These are phyloP conservation scores for Colletes latitarsis DNA, from an alignment of 1,140 invertebrate species.

Conservation along the genomic window DNA sequence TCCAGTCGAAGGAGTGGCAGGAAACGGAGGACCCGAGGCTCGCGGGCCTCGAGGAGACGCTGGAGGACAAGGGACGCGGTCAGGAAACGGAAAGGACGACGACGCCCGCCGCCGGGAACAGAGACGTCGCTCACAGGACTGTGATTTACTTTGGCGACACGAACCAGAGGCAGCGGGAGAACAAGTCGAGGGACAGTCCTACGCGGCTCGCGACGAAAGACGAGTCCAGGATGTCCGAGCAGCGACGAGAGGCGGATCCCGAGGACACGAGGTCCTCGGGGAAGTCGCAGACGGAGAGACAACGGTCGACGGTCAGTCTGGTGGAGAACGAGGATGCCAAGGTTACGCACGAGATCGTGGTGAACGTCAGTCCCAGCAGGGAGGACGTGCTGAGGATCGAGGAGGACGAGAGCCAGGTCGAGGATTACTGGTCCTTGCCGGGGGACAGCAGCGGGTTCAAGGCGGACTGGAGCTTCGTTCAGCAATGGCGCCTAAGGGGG, in stretches of 20 bases:
- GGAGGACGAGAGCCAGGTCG: constrained; percentile 79
- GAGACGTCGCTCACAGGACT: constrained; percentile 83
- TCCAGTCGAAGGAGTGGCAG: constrained; percentile 80
- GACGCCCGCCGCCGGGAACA: constrained; percentile 72
- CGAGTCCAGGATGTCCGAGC: neutral
- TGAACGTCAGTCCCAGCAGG: constrained; percentile 79
- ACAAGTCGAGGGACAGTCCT: neutral
- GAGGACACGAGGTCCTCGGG: constrained; percentile 3
- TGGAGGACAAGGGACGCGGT: constrained; percentile 65
- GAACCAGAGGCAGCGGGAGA: constrained; percentile 80
- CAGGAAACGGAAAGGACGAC: neutral
- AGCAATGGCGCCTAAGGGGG: constrained; percentile 86
- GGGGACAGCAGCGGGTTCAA: constrained; percentile 77
- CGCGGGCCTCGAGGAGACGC: constrained; percentile 76
- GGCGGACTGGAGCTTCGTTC: constrained; percentile 87
- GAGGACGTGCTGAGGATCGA: constrained; percentile 79
- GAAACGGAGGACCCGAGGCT: constrained; percentile 80
- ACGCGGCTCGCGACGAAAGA: neutral
- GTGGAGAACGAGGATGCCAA: constrained; percentile 59
- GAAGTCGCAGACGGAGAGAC: constrained; percentile 5
- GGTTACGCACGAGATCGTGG: constrained; percentile 77
- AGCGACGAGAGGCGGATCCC: neutral
- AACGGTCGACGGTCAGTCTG: constrained; percentile 30
- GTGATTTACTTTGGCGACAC: constrained; percentile 87
- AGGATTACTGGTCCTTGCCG: constrained; percentile 78